Evolutionary conservation across 2,888 invertebrate species (phyloP), one percentile per base, ranked within the genome.

Genomic region (Sinotaia quadrata): DNA sequence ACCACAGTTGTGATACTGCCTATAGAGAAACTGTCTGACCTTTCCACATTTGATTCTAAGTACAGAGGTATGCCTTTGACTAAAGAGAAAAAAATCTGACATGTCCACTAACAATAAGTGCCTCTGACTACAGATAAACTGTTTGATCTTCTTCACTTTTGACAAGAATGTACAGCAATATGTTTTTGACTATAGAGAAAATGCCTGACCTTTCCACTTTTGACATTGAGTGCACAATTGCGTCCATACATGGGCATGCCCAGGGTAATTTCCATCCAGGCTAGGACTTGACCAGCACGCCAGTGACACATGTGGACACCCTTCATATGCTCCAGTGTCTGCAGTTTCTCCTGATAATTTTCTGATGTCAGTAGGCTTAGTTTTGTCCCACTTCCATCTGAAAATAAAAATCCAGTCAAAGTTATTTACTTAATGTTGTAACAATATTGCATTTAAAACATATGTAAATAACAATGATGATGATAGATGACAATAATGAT

Each of bases 191-290:
- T n/a, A 47, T 24, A 12, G 4, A 3, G 1, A 4, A 47, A 47
- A 0, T 21, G 2, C 36, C 71, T 84, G 84, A 94, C 96, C 92
- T 96, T 96, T 81, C 97, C 97, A 87, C 96, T 96, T 88, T 97
- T 96, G 75, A 97, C 94, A 88, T 97, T 97, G 86, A 96, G 95
- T 27, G 95, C 94, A 83, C 96, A 95, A 56, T 94, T 91, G 29
- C 93, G 92, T 2, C 95, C 95, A 81, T 96, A 96, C 84, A 95
- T 95, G 0, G 96, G 95, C 96, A 97, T 96, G 63, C 95, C 96
- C 7, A 97, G 91, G 0, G 95, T 95, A 36, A 97, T 93, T 88
- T 97, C 97, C 61, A 97, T 90, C 97, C 97, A 97, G 1, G 97
- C 96, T 49, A 96, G 91, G 66, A 97, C 96, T 72, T 96, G 96